Evolutionary conservation across 2,797 vertebrate genomes (phyloP).

Genomic region (Sternotherus odoratus): DNA sequence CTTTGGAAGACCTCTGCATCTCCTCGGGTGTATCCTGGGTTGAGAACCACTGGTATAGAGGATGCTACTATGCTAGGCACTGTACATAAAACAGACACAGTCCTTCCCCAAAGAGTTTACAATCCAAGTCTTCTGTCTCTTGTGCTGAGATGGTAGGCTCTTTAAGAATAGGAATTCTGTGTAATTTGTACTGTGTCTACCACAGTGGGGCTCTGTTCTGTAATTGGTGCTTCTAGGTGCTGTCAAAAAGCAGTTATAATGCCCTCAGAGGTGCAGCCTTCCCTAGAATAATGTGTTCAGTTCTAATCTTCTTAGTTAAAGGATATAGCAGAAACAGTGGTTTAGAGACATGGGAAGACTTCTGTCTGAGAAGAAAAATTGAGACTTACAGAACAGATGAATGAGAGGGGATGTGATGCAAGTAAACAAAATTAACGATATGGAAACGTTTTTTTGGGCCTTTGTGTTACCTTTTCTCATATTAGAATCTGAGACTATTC

Average conservation of each 20-base stretch:
- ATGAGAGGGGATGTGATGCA: not conserved
- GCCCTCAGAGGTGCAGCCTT: not conserved
- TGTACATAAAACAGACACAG: not conserved
- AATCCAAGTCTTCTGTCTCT: not conserved
- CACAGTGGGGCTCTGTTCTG: not conserved
- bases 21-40: too few species aligned
- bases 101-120: not conserved
- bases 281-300: not conserved
- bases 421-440: not conserved
- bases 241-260: fast-evolving
- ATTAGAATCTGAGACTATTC: not conserved
- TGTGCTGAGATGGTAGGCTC: not conserved
- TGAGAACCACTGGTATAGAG: too few species aligned
- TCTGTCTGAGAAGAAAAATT: not conserved
- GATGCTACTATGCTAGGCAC: not conserved
- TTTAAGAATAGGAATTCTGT: not conserved
- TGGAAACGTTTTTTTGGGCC: not conserved
- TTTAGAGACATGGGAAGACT: not conserved
- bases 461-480: not conserved
- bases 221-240: not conserved
- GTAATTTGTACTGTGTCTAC: not conserved
- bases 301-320: not conserved
- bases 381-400: not conserved
- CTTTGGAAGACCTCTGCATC: too few species aligned
- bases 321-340: not conserved